phyloP scores from a whole-genome alignment of 2,888 invertebrate species.

The Nipponacmea schrenckii region DNA sequence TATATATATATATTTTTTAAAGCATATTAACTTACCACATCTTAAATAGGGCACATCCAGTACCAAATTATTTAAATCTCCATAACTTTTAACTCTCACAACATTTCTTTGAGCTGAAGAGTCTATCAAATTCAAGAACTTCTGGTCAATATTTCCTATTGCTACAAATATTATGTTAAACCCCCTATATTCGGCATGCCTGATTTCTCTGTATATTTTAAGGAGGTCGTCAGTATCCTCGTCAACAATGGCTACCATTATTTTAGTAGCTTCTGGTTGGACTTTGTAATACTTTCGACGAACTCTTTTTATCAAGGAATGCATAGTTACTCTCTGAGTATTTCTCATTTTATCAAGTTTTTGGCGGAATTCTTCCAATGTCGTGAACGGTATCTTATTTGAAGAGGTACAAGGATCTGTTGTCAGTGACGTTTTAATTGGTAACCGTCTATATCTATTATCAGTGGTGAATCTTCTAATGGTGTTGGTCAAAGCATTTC shows the following conservation, averaged over 20 bases:
- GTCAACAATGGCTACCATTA: background rate
- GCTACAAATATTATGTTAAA: background rate
- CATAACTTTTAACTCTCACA: too few relatives aligned
- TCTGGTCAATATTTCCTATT: background rate
- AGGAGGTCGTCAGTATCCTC: background rate
- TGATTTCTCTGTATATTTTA: background rate
- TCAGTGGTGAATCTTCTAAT: background rate
- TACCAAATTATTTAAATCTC: too few relatives aligned
- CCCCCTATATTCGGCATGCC: background rate
- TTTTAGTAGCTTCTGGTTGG: background rate
- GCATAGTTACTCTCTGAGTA: background rate
- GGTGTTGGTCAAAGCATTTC: background rate
- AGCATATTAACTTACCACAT: too few relatives aligned
- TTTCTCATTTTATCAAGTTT: background rate
- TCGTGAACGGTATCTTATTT: background rate
- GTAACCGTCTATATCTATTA: background rate
- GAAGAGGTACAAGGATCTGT: background rate
- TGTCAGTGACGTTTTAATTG: background rate
- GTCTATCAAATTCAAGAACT: background rate
- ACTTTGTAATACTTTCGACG: background rate
- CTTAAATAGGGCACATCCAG: too few relatives aligned
- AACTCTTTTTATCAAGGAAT: background rate
- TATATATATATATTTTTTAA: too few relatives aligned
- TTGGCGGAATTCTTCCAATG: background rate
- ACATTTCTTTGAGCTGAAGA: background rate